Conservation (phyloP, 2,113 vertebrate species). For the Indicator indicator region DNA sequence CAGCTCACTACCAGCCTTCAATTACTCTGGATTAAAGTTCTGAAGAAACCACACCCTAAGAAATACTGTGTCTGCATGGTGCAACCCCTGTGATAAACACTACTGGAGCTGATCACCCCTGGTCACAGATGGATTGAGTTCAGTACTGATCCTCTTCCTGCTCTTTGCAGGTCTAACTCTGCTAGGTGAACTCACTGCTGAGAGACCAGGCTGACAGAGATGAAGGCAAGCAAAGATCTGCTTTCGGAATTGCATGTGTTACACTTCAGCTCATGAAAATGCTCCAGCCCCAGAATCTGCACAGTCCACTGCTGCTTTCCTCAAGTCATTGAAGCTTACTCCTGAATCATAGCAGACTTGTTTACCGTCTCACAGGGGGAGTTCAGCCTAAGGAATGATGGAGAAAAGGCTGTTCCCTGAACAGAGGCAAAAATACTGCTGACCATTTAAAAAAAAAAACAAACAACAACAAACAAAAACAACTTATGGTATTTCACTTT, state of each 20-base stretch:
- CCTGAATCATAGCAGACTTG: neutral
- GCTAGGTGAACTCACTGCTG: neutral
- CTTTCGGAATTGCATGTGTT: neutral
- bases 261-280: neutral
- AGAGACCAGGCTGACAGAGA: neutral
- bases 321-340: neutral
- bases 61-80: neutral
- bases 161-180: neutral
- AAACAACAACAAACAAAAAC: no score
- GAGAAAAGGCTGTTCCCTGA: neutral
- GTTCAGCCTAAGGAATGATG: neutral
- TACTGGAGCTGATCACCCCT: neutral
- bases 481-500: neutral
- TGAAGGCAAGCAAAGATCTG: neutral
- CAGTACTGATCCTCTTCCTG: neutral
- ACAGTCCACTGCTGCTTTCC: neutral
- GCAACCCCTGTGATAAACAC: neutral
- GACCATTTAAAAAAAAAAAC: no score
- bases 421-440: neutral
- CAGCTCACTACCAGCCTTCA: neutral
- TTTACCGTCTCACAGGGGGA: neutral
- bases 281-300: neutral
- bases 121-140: neutral
- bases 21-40: slow-evolving; percentile 25
- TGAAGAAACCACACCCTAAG: slow-evolving; percentile 30